Evolutionary conservation across 2,113 vertebrate genomes (phyloP).

Genomic region (Holacanthus passer): DNA sequence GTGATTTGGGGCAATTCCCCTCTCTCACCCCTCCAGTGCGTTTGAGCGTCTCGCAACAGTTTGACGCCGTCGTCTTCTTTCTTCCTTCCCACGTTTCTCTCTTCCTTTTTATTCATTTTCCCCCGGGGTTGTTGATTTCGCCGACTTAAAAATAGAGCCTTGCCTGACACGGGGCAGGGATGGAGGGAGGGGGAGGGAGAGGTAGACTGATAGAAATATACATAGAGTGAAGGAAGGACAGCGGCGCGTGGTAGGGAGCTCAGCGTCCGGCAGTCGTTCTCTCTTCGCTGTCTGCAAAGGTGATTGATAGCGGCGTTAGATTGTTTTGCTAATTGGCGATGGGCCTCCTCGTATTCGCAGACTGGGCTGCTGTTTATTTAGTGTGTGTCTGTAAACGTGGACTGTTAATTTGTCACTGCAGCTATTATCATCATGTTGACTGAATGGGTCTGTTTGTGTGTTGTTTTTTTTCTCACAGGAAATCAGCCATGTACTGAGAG

Average conservation of each 20-base stretch:
- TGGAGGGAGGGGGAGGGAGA: constrained; percentile 41
- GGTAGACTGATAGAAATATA: constrained; percentile 48
- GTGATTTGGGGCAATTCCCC: constrained; percentile 50
- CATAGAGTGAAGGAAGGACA: constrained; percentile 51
- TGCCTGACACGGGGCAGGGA: constrained; percentile 48
- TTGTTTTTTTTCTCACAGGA: constrained; percentile 53
- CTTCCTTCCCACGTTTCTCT: background rate
- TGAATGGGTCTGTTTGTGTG: background rate
- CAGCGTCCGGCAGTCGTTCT: constrained; percentile 31
- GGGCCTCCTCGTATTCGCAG: constrained; percentile 25
- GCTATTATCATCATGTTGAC: background rate
- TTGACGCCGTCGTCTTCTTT: constrained; percentile 5
- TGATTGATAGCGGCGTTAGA: constrained; percentile 66
- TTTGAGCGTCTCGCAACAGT: constrained; percentile 47
- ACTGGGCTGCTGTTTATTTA: constrained; percentile 8
- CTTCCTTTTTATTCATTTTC: background rate
- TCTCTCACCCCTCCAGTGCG: constrained; percentile 16
- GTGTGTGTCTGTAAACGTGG: background rate
- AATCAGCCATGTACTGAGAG: constrained; percentile 59
- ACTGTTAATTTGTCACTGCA: constrained; percentile 11
- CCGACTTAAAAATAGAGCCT: constrained; percentile 68
- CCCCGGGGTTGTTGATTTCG: constrained; percentile 58
- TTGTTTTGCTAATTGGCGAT: constrained; percentile 47
- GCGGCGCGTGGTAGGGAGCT: constrained; percentile 7
- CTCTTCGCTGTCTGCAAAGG: constrained; percentile 40